Evolutionary conservation across 2,113 vertebrate species (phyloP), one percentile per base, ranked within the genome.

Genomic region (Aptenodytes forsteri): DNA sequence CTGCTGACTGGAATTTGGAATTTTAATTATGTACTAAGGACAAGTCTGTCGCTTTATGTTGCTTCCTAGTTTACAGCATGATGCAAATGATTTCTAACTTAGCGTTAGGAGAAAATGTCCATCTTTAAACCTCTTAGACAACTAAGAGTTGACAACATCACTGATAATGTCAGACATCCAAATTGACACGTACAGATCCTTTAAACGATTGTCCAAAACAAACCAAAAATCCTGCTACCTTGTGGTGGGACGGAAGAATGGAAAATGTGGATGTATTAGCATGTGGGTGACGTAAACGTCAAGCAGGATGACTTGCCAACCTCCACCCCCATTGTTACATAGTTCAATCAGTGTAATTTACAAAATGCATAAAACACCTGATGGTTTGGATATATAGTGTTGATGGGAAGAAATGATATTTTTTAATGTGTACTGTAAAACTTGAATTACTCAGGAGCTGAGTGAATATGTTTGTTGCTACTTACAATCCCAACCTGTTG

Each of bases 51-150:
- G 98, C 98, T 99, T 98, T 98, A 98, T 98, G 98, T 98, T 98
- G 98, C 98, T 99, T 99, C 98, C 99, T 99, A 99, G 99, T 99
- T 99, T 99, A 99, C 99, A 98, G 99, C 98, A 99, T 98, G 99
- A 99, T 98, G 99, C 99, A 98, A 98, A 99, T 99, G 98, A 98
- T 98, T 99, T 98, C 98, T 98, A 98, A 98, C 98, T 98, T 98
- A 98, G 98, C 86, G 98, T 98, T 98, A 98, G 98, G 98, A 98
- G 97, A 98, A 96, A 97, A 96, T 98, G 96, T 98, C 98, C 98
- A 98, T 98, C 98, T 98, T 98, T 97, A 98, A 94, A 98, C 98
- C 98, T 98, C 98, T 98, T 98, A 97, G 98, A 96, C 97, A 87
- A 93, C 98, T 98, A 98, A 98, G 98, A 98, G 98, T 97, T 93